phyloP scores from a whole-genome alignment of 2,888 invertebrate genomes.

The Papilio elwesi region DNA sequence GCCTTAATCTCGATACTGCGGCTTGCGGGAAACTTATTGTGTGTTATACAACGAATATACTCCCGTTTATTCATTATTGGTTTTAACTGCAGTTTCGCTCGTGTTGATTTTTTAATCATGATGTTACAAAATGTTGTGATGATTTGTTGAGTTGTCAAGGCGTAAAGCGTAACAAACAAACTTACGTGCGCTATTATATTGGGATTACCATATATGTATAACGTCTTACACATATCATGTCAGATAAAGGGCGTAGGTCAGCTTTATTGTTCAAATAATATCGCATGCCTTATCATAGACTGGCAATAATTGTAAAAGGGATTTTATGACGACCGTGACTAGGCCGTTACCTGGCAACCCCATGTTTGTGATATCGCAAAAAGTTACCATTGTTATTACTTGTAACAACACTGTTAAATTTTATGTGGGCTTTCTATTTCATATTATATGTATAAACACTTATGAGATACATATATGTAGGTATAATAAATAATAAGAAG shows the following conservation, averaged over 20 bases:
- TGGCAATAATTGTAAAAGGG: conserved; percentile 50
- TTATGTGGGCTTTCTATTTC: background rate
- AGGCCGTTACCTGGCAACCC: conserved; percentile 46
- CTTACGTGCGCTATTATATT: too few species aligned
- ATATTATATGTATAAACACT: background rate
- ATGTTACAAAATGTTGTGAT: too few species aligned
- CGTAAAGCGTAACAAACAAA: too few species aligned
- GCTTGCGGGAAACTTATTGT: conserved; percentile 36
- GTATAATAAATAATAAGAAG: too few species aligned
- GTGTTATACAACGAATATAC: background rate
- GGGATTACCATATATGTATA: background rate
- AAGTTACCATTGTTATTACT: conserved; percentile 24
- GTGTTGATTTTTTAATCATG: too few species aligned
- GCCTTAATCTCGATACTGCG: conserved; percentile 57
- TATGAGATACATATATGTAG: too few species aligned
- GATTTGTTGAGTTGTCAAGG: too few species aligned
- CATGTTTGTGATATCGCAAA: conserved; percentile 40
- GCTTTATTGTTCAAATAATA: conserved; percentile 36
- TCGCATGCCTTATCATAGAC: conserved; percentile 43
- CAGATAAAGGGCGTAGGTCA: conserved; percentile 21
- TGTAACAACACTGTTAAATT: background rate
- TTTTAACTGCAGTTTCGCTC: background rate
- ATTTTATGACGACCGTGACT: conserved; percentile 48
- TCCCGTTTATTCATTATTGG: background rate
- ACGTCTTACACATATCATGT: conserved; percentile 21